Evolutionary conservation across 1,140 invertebrate species (phyloP).

Genomic region (Ruditapes philippinarum): DNA sequence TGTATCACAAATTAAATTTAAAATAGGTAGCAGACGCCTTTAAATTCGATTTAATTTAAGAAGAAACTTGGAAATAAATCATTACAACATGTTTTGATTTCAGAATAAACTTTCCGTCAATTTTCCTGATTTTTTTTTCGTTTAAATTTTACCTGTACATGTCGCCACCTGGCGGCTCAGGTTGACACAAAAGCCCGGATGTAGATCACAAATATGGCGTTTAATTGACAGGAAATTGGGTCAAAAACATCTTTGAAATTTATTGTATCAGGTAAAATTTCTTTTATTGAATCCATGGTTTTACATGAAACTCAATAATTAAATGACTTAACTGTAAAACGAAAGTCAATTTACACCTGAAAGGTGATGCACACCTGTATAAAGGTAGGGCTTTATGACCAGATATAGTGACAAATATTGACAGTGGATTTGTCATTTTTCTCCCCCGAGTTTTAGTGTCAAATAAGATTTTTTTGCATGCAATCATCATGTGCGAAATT

Average conservation of each 20-base stretch:
- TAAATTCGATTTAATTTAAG: too few species aligned
- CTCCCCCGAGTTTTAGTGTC: too few species aligned
- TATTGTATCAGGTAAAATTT: conserved; percentile 39
- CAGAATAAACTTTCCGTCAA: too few species aligned
- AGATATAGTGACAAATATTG: not conserved
- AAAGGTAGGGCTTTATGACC: not conserved
- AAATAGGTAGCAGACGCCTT: too few species aligned
- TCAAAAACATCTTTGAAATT: conserved; percentile 44
- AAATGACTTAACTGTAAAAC: not conserved
- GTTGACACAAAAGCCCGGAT: conserved; percentile 61
- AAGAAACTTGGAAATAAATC: too few species aligned
- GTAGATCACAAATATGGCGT: conserved; percentile 61
- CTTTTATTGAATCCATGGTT: not conserved
- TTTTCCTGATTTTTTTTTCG: not conserved
- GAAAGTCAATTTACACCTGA: not conserved
- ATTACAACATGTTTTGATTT: too few species aligned
- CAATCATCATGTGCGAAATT: too few species aligned
- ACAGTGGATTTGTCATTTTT: not conserved
- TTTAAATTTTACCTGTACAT: conserved; percentile 55
- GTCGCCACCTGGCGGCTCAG: conserved; percentile 49
- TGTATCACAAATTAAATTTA: too few species aligned
- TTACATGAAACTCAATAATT: not conserved
- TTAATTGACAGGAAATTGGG: conserved; percentile 67
- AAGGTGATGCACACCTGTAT: conserved; percentile 17
- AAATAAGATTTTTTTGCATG: too few species aligned